A percentile compares a stretch with the other conserved stretches of the same genome.
phyloP scores from a whole-genome alignment of 2,113 vertebrate genomes.

The Chloropsis cyanopogon region DNA sequence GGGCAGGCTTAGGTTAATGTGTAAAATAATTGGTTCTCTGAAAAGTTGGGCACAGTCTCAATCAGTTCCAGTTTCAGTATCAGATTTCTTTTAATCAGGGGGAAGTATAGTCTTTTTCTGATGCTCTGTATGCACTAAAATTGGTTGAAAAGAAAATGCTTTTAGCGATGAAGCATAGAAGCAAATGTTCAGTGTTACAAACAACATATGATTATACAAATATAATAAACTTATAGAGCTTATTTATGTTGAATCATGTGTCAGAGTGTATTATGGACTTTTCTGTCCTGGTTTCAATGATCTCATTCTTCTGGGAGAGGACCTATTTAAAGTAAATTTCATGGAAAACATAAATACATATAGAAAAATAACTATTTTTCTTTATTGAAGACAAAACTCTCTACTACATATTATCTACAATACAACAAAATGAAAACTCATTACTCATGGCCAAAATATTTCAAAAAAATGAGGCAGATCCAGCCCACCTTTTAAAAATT shows the following conservation, averaged over 20 bases:
- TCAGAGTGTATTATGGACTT: background rate
- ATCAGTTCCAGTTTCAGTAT: conserved; percentile 12
- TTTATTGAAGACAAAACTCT: background rate
- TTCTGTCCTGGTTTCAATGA: background rate
- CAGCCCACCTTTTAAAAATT: background rate
- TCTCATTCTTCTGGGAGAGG: background rate
- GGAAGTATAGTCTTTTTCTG: conserved; percentile 4
- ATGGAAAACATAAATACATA: background rate
- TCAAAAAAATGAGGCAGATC: background rate
- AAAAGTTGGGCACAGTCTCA: conserved; percentile 19
- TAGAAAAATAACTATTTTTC: background rate
- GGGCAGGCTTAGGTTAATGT: conserved; percentile 41
- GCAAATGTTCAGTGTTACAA: conserved; percentile 25
- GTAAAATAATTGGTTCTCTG: conserved; percentile 33
- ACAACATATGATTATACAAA: conserved; percentile 9
- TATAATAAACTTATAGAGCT: background rate
- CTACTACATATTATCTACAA: background rate
- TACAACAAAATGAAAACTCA: background rate
- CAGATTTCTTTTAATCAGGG: conserved; percentile 45
- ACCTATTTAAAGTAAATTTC: background rate
- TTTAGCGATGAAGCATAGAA: background rate
- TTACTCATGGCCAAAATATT: background rate
- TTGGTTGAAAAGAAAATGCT: background rate
- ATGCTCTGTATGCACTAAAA: background rate
- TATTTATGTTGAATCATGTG: conserved; percentile 19